Conservation (phyloP, 1,140 invertebrate species). For the Cydia strobilella region DNA sequence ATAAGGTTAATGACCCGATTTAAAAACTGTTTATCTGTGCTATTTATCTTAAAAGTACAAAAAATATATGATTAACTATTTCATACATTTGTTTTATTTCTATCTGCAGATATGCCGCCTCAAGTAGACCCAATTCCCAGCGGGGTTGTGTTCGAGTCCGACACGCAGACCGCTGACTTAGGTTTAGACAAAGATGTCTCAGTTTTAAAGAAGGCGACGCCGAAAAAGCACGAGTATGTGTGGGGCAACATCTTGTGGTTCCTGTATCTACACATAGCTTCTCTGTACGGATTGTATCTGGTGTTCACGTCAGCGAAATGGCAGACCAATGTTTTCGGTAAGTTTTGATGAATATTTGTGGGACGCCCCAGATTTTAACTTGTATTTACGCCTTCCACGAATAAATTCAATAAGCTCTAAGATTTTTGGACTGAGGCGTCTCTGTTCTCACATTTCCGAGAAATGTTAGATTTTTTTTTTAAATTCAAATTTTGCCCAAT, state of each 20-base stretch:
- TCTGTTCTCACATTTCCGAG: too few relatives aligned
- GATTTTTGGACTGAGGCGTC: too few relatives aligned
- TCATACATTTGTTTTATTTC: neutral
- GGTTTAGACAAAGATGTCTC: conserved; percentile 64
- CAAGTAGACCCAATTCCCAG: conserved; percentile 81
- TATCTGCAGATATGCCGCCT: conserved; percentile 80
- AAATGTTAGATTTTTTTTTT: too few relatives aligned
- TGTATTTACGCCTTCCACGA: too few relatives aligned
- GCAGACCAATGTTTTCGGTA: conserved; percentile 86
- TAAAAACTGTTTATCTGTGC: too few relatives aligned
- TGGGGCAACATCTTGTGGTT: conserved; percentile 92
- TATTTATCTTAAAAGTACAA: too few relatives aligned
- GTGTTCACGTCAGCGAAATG: conserved; percentile 85
- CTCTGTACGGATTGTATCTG: conserved; percentile 88
- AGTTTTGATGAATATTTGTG: conserved; percentile 49
- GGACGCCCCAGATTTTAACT: neutral
- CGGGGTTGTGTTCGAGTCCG: conserved; percentile 81
- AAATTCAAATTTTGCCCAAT: too few relatives aligned
- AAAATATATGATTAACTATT: too few relatives aligned
- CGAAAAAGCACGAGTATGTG: conserved; percentile 83
- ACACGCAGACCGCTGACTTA: conserved; percentile 73
- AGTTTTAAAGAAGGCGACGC: conserved; percentile 60
- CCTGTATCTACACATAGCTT: conserved; percentile 85
- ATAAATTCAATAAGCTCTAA: too few relatives aligned
- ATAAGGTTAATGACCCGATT: too few relatives aligned